Conservation (phyloP, 1,140 invertebrate genomes). For the Coptotermes formosanus region DNA sequence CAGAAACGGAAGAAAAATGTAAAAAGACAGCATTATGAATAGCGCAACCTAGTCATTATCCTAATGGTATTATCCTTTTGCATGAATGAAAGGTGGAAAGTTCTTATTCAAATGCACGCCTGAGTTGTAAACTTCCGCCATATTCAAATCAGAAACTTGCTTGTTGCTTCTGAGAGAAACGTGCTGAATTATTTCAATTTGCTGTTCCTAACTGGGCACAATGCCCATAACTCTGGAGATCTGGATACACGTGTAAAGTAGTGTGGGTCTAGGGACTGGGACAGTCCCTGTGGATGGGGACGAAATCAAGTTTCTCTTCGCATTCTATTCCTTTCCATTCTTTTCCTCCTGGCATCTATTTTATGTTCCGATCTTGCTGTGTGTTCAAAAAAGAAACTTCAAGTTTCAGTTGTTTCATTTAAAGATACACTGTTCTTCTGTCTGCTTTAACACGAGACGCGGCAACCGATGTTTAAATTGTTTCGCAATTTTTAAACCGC, state of each 20-base stretch:
- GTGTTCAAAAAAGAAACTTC: not conserved
- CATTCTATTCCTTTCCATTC: not conserved
- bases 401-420: not conserved
- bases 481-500: no score
- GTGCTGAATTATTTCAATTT: not conserved
- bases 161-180: not conserved
- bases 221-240: not conserved
- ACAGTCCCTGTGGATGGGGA: not conserved
- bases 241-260: not conserved
- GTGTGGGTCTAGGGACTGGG: not conserved
- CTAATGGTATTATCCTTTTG: no score
- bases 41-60: no score
- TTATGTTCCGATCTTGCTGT: not conserved
- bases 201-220: not conserved
- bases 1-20: no score
- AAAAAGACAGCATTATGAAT: no score
- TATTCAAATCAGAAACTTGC: not conserved
- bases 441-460: not conserved
- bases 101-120: no score
- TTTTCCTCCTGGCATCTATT: not conserved
- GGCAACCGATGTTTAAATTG: no score
- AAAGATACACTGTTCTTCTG: not conserved
- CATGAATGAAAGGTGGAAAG: no score
- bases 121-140: no score
- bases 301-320: not conserved